Evolutionary conservation across 2,797 vertebrate genomes (phyloP).

Genomic region (Garrulus glandarius): DNA sequence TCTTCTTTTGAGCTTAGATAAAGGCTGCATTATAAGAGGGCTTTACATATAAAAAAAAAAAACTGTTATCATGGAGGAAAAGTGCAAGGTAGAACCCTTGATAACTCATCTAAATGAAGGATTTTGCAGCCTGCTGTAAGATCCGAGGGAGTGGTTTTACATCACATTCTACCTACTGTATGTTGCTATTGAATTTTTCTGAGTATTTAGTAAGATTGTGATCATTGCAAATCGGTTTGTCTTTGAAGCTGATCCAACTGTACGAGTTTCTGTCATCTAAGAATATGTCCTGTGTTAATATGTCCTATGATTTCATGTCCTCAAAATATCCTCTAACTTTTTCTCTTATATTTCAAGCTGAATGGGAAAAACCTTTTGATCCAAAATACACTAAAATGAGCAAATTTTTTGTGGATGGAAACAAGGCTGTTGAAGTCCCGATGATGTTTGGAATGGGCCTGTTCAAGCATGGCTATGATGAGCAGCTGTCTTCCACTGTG

Average conservation of each 20-base stretch:
- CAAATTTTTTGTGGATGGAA: conserved; percentile 79
- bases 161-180: not conserved
- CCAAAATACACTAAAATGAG: conserved; percentile 73
- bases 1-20: not conserved
- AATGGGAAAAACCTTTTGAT: conserved; percentile 87
- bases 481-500: conserved; percentile 75
- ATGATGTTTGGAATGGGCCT: conserved; percentile 86
- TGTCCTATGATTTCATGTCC: not conserved
- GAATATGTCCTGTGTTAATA: not conserved
- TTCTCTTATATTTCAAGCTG: conserved; percentile 61
- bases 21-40: not conserved
- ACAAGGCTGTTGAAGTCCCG: conserved; percentile 81
- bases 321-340: not conserved
- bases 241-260: not conserved
- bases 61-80: not conserved
- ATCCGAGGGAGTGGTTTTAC: not conserved
- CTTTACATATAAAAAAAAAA: not conserved
- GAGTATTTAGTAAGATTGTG: not conserved
- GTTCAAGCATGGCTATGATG: conserved; percentile 79
- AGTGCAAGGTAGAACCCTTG: not conserved
- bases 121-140: not conserved
- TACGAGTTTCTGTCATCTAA: not conserved
- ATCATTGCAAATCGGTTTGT: not conserved
- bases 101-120: not conserved
- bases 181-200: not conserved